Percentiles rank a stretch among this genome's conserved stretches.
Evolutionary conservation across 2,113 vertebrate genomes (phyloP).

Genomic region (Platycercus adscitus): DNA sequence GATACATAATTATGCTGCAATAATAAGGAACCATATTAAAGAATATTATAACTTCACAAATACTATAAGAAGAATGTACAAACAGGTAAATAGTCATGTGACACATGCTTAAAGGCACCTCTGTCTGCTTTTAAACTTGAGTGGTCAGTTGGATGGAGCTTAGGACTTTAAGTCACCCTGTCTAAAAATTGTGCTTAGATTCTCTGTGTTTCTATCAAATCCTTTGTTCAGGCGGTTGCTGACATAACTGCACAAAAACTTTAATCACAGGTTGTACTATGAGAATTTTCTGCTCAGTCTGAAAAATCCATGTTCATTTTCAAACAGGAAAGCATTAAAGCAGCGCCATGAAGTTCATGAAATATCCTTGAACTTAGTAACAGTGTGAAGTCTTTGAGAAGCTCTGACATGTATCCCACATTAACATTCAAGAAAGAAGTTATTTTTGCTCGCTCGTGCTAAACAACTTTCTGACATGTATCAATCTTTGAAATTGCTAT

Average conservation of each 20-base stretch:
- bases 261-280: background rate
- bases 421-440: background rate
- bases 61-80: background rate
- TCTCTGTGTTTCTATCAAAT: background rate
- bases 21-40: background rate
- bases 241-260: background rate
- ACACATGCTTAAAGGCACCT: background rate
- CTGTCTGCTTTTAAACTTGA: background rate
- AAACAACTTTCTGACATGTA: background rate
- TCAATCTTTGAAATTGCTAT: background rate
- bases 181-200: background rate
- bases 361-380: background rate
- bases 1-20: constrained; percentile 10
- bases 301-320: background rate
- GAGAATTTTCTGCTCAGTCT: background rate
- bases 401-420: background rate
- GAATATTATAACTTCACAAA: background rate
- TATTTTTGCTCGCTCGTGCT: background rate
- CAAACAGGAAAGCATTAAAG: background rate
- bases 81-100: background rate
- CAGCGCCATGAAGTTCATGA: background rate
- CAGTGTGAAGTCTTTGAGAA: background rate
- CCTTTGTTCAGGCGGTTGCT: background rate
- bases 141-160: background rate
- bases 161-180: background rate